Evolutionary conservation across 2,797 vertebrate genomes (phyloP), one percentile per base, ranked within the genome.

Genomic region (Pipistrellus kuhlii): DNA sequence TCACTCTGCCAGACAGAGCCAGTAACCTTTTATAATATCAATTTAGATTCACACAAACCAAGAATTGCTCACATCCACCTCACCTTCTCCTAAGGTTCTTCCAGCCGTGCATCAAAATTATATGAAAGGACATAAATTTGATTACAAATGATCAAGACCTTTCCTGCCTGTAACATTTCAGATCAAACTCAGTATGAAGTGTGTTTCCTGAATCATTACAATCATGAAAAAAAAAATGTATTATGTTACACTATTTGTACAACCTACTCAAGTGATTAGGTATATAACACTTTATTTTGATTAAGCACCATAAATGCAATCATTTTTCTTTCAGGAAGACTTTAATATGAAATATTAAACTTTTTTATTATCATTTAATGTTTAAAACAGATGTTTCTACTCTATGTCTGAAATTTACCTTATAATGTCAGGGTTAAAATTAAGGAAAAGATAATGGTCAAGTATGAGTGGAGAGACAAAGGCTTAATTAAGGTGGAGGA

Each of bases 111-210:
- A 48, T 68, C 48, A 88, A 85, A 66, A 23, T 78, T 41, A 25
- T 66, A 30, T 20, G 35, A 91, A 73, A 1, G 2, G 7, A 44
- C 53, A 46, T 5, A 69, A 91, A 86, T 38, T 48, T 76, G 4
- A 53, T 69, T 91, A 86, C 57, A 88, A 83, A 91, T 21, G 46
- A 83, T 68, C 38, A 62, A 59, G 30, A 21, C 14, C 25, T 83
- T 93, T 94, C 27, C 59, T 66, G 8, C 64, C n/a, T 89, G 41
- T 76, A 57, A 94, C 35, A 75, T 57, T 71, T 88, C 69, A 93
- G 25, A 59, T 77, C 46, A 68, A 78, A 94, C 5, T 72, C 55
- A 51, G 15, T 9, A 30, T 68, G 6, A 10, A 35, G 18, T 51
- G 57, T 20, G n/a, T 44, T 88, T 82, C 23, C 66, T 72, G 51